Evolutionary conservation across 1,140 invertebrate genomes (phyloP).

Genomic region (Drosophila santomea): DNA sequence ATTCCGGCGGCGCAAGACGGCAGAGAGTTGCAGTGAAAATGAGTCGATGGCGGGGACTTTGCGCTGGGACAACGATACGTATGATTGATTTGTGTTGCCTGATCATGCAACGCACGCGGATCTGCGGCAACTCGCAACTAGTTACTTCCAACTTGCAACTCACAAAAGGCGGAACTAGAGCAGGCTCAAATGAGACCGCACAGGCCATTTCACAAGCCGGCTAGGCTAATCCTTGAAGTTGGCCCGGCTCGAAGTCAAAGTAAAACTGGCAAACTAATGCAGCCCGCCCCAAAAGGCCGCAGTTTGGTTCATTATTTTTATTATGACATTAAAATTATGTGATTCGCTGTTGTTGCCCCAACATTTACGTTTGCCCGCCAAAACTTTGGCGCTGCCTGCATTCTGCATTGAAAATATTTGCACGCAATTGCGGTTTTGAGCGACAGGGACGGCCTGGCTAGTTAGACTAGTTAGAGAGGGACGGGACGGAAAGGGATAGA

Average conservation of each 20-base stretch:
- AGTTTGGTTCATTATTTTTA: conserved; percentile 61
- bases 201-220: neutral
- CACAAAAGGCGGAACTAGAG: neutral
- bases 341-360: conserved; percentile 46
- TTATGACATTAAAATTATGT: conserved; percentile 83
- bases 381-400: conserved; percentile 47
- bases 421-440: conserved; percentile 80
- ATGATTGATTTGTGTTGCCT: conserved; percentile 56
- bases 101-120: conserved; percentile 53
- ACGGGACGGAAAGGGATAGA: neutral
- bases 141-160: neutral
- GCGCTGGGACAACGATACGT: conserved; percentile 17
- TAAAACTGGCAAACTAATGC: conserved; percentile 46
- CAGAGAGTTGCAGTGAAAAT: conserved; percentile 24
- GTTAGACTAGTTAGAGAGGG: conserved; percentile 31
- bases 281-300: conserved; percentile 5
- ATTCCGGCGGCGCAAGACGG: neutral
- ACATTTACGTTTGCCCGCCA: conserved; percentile 46
- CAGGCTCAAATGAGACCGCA: conserved; percentile 7
- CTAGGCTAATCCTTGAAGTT: conserved; percentile 43
- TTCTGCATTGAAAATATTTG: conserved; percentile 80
- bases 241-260: conserved; percentile 15
- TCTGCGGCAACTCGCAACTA: neutral
- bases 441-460: conserved; percentile 21
- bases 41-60: conserved; percentile 19